Evolutionary conservation across 2,113 vertebrate genomes (phyloP).

Genomic region (Haplochromis vanheusdeni): DNA sequence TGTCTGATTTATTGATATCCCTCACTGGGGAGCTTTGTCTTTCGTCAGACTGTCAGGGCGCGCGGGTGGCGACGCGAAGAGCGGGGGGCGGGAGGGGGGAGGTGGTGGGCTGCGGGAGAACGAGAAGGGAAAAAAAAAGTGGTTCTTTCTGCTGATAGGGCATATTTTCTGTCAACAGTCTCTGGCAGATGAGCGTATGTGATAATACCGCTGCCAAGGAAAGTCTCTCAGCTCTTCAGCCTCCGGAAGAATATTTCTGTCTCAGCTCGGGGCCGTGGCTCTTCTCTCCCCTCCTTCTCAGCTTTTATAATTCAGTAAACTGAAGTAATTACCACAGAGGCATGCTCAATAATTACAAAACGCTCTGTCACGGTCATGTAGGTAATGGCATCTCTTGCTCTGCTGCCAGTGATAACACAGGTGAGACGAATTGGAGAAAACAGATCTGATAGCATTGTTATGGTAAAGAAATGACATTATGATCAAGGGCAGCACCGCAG

Average conservation of each 20-base stretch:
- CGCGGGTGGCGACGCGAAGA: constrained; percentile 17
- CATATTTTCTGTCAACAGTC: constrained; percentile 67
- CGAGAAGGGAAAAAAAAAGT: neutral
- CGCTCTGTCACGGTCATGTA: constrained; percentile 58
- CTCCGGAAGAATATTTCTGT: constrained; percentile 52
- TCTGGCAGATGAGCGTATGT: constrained; percentile 66
- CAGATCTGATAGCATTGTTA: constrained; percentile 68
- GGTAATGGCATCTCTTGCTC: constrained; percentile 64
- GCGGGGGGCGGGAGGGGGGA: neutral
- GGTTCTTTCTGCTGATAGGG: constrained; percentile 69
- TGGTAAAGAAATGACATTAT: constrained; percentile 58
- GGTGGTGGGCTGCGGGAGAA: neutral
- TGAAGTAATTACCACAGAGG: constrained; percentile 70
- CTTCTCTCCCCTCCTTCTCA: constrained; percentile 1
- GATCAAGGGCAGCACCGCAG: constrained; percentile 17
- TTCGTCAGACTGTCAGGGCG: constrained; percentile 41
- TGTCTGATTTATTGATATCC: constrained; percentile 68
- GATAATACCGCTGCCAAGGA: constrained; percentile 62
- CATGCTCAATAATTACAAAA: constrained; percentile 70
- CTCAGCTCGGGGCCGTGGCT: constrained; percentile 17
- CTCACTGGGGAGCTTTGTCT: constrained; percentile 64
- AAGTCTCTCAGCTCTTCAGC: constrained; percentile 60
- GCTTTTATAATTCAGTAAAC: constrained; percentile 59
- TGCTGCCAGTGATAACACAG: constrained; percentile 66
- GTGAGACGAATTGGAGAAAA: constrained; percentile 71